phyloP scores from a whole-genome alignment of 2,113 vertebrate genomes.

The Istiophorus platypterus region DNA sequence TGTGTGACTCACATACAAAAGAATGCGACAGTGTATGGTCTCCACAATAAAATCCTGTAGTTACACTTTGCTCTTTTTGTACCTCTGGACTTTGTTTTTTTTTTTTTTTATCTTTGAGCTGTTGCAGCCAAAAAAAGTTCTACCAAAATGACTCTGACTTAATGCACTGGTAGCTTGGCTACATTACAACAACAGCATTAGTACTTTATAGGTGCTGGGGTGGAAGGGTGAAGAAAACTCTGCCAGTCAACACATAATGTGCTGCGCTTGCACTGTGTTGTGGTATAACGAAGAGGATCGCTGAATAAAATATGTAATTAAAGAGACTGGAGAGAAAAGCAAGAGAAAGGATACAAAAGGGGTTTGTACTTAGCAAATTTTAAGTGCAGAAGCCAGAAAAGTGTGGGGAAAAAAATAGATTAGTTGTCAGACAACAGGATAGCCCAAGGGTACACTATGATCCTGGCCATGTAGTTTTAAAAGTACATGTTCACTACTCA shows the following conservation, averaged over 20 bases:
- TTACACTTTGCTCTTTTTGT: neutral
- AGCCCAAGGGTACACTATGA: neutral
- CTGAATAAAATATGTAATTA: slow-evolving; percentile 60
- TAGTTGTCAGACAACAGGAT: neutral
- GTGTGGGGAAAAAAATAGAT: neutral
- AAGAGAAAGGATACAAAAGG: neutral
- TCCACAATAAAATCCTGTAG: neutral
- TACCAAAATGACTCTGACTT: slow-evolving; percentile 12
- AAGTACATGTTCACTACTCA: neutral
- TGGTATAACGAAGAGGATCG: slow-evolving; percentile 1
- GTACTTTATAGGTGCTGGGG: slow-evolving; percentile 43
- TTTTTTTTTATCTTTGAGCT: slow-evolving; percentile 2
- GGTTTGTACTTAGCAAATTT: neutral
- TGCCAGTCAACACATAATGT: slow-evolving; percentile 38
- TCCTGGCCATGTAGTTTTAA: neutral
- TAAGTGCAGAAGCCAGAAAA: neutral
- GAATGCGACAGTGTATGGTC: neutral
- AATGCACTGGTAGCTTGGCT: slow-evolving; percentile 63
- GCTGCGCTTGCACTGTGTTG: slow-evolving; percentile 43
- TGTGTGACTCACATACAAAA: neutral
- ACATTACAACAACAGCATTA: slow-evolving; percentile 61
- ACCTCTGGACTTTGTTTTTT: neutral
- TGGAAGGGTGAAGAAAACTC: slow-evolving; percentile 26
- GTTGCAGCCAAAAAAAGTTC: neutral
- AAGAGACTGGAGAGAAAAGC: slow-evolving; percentile 31